Conservation (phyloP, 2,888 invertebrate species). For the Drosophila ustulata region DNA sequence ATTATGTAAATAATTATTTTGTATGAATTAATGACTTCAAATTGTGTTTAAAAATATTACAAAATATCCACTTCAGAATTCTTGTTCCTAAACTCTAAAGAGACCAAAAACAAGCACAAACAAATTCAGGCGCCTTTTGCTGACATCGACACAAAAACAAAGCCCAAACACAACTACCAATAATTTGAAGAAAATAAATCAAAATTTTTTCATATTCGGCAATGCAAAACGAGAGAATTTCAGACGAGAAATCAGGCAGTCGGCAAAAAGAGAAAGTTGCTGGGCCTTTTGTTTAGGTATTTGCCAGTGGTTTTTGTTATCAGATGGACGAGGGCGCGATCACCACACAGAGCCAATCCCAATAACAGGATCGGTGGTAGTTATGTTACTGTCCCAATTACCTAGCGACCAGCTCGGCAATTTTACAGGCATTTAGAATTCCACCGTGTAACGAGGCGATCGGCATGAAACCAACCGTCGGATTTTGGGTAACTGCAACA, state of each 20-base stretch:
- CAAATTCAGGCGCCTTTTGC: slow-evolving; percentile 55
- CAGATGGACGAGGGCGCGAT: slow-evolving; percentile 81
- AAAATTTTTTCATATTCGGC: slow-evolving; percentile 63
- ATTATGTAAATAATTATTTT: no score
- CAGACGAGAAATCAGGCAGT: slow-evolving; percentile 27
- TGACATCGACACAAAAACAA: slow-evolving; percentile 51
- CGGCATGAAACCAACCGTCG: slow-evolving; percentile 35
- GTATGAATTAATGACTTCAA: no score
- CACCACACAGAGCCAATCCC: slow-evolving; percentile 47
- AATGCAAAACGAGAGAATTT: slow-evolving; percentile 36
- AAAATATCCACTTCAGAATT: not conserved
- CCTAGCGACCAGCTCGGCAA: slow-evolving; percentile 50
- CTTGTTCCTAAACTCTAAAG: not conserved
- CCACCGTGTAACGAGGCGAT: slow-evolving; percentile 79
- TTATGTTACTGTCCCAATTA: slow-evolving; percentile 24
- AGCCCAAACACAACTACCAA: slow-evolving; percentile 30
- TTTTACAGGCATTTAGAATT: slow-evolving; percentile 72
- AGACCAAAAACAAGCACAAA: slow-evolving; percentile 12
- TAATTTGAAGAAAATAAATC: slow-evolving; percentile 63
- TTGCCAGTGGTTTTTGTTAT: slow-evolving; percentile 82
- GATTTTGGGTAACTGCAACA: slow-evolving; percentile 63
- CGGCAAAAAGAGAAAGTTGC: slow-evolving; percentile 78
- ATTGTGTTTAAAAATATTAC: not conserved
- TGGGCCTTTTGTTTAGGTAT: slow-evolving; percentile 63
- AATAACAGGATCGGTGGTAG: slow-evolving; percentile 20